These are phyloP conservation scores for Clepsis dumicolana DNA, from an alignment of 2,888 invertebrate genomes.

Conservation along the genomic window DNA sequence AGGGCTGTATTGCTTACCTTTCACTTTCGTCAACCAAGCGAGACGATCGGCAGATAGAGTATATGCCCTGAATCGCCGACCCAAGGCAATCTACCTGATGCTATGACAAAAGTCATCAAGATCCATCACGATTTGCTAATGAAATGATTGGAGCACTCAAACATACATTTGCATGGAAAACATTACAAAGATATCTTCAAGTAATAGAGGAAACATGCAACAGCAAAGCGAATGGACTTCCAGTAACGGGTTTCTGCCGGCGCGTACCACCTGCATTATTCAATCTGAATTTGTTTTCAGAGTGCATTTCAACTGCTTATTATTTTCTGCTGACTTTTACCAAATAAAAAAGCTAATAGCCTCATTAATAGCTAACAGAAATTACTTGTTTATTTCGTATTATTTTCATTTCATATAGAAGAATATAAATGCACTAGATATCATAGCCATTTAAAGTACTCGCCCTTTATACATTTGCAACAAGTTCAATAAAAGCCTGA, in stretches of 20 bases:
- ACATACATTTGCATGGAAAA: constrained; percentile 72
- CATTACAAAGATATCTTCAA: constrained; percentile 64
- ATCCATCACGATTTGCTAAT: constrained; percentile 61
- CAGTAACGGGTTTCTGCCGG: constrained; percentile 65
- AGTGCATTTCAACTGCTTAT: neutral
- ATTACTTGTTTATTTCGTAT: too few relatives aligned
- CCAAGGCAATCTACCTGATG: constrained; percentile 61
- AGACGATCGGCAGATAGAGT: constrained; percentile 54
- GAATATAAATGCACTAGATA: too few relatives aligned
- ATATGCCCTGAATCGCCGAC: constrained; percentile 53
- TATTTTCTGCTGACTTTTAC: neutral
- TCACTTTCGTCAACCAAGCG: constrained; percentile 63
- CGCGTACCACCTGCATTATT: constrained; percentile 16
- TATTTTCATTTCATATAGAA: too few relatives aligned
- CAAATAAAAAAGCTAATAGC: neutral
- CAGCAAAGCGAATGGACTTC: constrained; percentile 76
- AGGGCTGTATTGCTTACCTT: constrained; percentile 53
- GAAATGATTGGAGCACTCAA: constrained; percentile 68
- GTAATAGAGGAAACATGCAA: constrained; percentile 73
- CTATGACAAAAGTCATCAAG: constrained; percentile 55
- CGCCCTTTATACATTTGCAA: too few relatives aligned
- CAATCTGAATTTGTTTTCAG: neutral
- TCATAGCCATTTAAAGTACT: too few relatives aligned
- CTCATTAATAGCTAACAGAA: too few relatives aligned
- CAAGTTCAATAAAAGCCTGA: too few relatives aligned